Conservation (phyloP, 2,797 vertebrate genomes). For the Pelodytes ibericus region DNA sequence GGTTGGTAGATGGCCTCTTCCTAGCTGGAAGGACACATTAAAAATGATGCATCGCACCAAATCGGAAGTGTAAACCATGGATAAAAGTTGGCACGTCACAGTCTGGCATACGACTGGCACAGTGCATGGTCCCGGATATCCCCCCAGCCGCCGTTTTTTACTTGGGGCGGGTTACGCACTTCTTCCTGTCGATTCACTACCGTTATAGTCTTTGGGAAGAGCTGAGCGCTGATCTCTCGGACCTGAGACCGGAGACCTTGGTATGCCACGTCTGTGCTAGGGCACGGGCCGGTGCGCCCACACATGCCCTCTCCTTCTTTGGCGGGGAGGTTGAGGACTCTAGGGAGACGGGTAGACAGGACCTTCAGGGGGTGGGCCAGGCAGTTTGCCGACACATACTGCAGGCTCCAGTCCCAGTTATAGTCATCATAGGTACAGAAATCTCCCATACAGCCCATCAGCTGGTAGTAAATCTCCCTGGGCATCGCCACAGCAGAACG, state of each 20-base stretch:
- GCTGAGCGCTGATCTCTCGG: conserved; percentile 45
- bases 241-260: conserved; percentile 29
- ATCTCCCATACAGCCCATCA: conserved; percentile 75
- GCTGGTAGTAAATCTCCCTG: conserved; percentile 77
- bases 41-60: background rate
- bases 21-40: background rate
- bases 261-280: conserved; percentile 15
- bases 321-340: conserved; percentile 67
- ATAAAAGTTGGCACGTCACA: background rate
- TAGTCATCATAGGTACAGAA: conserved; percentile 83
- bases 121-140: conserved; percentile 77
- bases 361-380: conserved; percentile 77
- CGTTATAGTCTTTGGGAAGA: conserved; percentile 69
- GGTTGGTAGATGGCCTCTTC: background rate
- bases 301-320: conserved; percentile 59
- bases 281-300: conserved; percentile 37
- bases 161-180: conserved; percentile 68
- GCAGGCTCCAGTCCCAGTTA: conserved; percentile 85
- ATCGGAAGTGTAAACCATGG: too few species aligned
- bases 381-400: conserved; percentile 77
- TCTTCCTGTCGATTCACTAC: conserved; percentile 56
- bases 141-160: conserved; percentile 81
- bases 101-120: conserved; percentile 75
- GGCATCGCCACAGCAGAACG: conserved; percentile 77
- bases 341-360: conserved; percentile 67